Conservation (phyloP, 2,888 invertebrate species). For the Anoplius nigerrimus region DNA sequence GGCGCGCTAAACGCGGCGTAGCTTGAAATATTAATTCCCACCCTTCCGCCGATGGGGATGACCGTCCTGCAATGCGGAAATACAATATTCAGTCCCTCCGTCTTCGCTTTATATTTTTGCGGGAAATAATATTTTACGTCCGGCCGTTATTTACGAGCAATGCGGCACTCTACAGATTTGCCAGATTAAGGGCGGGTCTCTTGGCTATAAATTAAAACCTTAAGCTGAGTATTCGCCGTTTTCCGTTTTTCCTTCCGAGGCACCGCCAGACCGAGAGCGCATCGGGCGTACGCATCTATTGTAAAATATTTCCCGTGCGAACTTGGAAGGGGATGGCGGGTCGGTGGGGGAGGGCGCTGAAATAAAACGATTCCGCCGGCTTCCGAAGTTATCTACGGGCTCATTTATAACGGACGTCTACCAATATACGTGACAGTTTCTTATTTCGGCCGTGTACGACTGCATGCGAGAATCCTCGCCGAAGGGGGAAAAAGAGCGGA, state of each 20-base stretch:
- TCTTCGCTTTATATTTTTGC: slow-evolving; percentile 48
- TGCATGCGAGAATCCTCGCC: too few species aligned
- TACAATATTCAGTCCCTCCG: slow-evolving; percentile 47
- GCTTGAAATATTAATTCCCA: too few species aligned
- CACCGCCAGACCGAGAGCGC: slow-evolving; percentile 21
- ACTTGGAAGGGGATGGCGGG: too few species aligned
- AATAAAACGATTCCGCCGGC: slow-evolving; percentile 24
- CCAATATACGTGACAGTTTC: too few species aligned
- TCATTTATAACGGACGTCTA: slow-evolving; percentile 17
- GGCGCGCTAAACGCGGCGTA: too few species aligned
- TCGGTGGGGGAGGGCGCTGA: too few species aligned
- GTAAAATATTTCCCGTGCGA: neutral
- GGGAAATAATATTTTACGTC: slow-evolving; percentile 48
- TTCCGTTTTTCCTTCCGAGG: slow-evolving; percentile 24
- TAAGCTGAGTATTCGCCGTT: slow-evolving; percentile 42
- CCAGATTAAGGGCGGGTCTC: slow-evolving; percentile 57
- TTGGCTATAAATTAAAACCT: slow-evolving; percentile 55
- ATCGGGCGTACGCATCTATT: slow-evolving; percentile 18
- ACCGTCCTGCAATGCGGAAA: slow-evolving; percentile 23
- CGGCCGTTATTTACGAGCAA: slow-evolving; percentile 52
- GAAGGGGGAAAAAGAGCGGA: too few species aligned
- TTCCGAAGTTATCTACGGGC: slow-evolving; percentile 28
- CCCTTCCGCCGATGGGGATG: too few species aligned
- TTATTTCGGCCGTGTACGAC: too few species aligned
- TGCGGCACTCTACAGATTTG: slow-evolving; percentile 58